Conservation (phyloP, 2,888 invertebrate genomes). For the Noctua janthina region DNA sequence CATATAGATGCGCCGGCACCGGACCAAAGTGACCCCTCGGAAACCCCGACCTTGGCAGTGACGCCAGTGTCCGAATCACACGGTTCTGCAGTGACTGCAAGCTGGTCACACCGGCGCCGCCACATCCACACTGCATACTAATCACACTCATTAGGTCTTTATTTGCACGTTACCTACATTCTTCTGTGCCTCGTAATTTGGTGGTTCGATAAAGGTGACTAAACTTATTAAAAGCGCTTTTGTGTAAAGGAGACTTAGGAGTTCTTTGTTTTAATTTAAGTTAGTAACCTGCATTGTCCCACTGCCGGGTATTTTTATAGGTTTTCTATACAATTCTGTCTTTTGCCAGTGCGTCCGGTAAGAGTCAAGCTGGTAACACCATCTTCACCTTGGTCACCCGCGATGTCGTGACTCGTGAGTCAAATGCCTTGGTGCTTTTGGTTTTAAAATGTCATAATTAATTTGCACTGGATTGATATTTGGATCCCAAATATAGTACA, state of each 20-base stretch:
- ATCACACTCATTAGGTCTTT: slow-evolving; percentile 12
- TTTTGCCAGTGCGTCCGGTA: neutral
- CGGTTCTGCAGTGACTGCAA: slow-evolving; percentile 9
- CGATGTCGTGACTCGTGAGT: neutral
- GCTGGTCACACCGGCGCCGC: neutral
- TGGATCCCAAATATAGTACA: neutral
- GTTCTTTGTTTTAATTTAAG: neutral
- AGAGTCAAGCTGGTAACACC: neutral
- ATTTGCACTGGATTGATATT: neutral
- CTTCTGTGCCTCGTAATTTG: slow-evolving; percentile 5
- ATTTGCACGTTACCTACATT: slow-evolving; percentile 6
- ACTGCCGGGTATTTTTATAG: neutral
- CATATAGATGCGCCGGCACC: neutral
- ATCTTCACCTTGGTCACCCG: neutral
- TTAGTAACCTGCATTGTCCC: neutral
- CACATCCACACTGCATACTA: slow-evolving; percentile 28
- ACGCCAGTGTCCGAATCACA: neutral
- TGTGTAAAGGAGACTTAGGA: neutral
- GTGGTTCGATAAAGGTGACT: neutral
- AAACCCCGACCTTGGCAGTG: slow-evolving; percentile 30
- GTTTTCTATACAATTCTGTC: neutral
- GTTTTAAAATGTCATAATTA: neutral
- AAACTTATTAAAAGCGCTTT: slow-evolving; percentile 6
- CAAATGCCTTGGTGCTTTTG: too few relatives aligned
- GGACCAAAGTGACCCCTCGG: slow-evolving; percentile 5